Conservation (phyloP, 2,888 invertebrate genomes). For the Noctua comes region DNA sequence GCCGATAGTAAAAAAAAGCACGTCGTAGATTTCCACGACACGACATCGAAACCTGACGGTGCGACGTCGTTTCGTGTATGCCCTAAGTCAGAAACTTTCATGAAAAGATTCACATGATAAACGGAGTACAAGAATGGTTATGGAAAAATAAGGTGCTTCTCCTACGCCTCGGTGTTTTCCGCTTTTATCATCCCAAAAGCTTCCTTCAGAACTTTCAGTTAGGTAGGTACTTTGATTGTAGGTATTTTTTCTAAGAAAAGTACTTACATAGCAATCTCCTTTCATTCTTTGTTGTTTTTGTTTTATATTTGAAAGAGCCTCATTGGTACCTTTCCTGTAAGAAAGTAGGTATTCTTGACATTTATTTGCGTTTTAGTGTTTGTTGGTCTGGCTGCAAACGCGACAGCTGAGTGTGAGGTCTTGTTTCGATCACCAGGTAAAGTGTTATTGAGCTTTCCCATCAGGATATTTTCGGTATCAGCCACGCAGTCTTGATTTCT, state of each 20-base stretch:
- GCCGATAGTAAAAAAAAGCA: neutral
- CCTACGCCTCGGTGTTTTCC: conserved; percentile 7
- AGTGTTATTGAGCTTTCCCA: neutral
- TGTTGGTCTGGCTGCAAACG: neutral
- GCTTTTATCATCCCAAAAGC: conserved; percentile 24
- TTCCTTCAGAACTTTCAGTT: conserved; percentile 17
- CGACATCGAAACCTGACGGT: neutral
- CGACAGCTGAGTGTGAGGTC: neutral
- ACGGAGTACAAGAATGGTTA: conserved; percentile 36
- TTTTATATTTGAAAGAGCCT: neutral
- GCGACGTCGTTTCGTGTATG: neutral
- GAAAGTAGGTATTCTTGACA: neutral
- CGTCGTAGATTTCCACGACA: neutral
- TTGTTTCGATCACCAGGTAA: neutral
- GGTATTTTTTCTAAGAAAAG: conserved; percentile 7
- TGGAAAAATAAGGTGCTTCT: conserved; percentile 2
- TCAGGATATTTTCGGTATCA: neutral
- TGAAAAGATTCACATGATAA: conserved; percentile 22
- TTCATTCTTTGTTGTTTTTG: neutral
- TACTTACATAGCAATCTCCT: neutral
- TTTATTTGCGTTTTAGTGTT: neutral
- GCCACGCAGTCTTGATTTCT: neutral
- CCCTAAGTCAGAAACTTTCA: conserved; percentile 30
- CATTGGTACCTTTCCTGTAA: neutral
- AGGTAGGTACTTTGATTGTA: neutral